phyloP scores from a whole-genome alignment of 1,140 invertebrate genomes.

The Medauroidea extradentata region DNA sequence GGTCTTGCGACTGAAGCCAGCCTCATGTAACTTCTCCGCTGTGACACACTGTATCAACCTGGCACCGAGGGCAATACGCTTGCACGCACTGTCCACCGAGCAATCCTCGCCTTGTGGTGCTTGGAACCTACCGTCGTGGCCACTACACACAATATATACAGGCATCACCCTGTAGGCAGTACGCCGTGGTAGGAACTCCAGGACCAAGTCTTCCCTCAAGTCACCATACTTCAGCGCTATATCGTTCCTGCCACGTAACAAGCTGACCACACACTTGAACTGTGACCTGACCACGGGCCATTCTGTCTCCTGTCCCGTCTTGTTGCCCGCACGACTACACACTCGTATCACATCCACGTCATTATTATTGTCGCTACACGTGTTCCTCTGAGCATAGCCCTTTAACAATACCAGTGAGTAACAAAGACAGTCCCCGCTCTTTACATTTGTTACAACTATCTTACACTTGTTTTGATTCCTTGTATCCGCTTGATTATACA shows the following conservation, averaged over 20 bases:
- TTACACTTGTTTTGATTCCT: too few relatives aligned
- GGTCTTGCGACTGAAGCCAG: constrained; percentile 71
- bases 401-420: constrained; percentile 15
- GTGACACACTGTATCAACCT: constrained; percentile 80
- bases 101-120: constrained; percentile 63
- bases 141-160: constrained; percentile 68
- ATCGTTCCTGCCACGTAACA: constrained; percentile 1
- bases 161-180: constrained; percentile 51
- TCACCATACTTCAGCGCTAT: constrained; percentile 10
- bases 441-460: constrained; percentile 8
- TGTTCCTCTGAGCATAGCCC: not conserved
- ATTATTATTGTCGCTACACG: not conserved
- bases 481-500: too few relatives aligned
- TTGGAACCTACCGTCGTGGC: constrained; percentile 76
- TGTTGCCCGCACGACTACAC: not conserved
- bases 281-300: constrained; percentile 11
- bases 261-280: constrained; percentile 11
- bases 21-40: constrained; percentile 82
- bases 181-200: not conserved
- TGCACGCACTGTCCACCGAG: constrained; percentile 67
- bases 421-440: constrained; percentile 8
- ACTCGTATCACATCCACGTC: not conserved
- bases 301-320: not conserved
- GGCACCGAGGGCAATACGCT: constrained; percentile 70
- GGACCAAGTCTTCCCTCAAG: not conserved